Evolutionary conservation across 2,888 invertebrate genomes (phyloP).

Genomic region (Malthinus seriepunctatus): DNA sequence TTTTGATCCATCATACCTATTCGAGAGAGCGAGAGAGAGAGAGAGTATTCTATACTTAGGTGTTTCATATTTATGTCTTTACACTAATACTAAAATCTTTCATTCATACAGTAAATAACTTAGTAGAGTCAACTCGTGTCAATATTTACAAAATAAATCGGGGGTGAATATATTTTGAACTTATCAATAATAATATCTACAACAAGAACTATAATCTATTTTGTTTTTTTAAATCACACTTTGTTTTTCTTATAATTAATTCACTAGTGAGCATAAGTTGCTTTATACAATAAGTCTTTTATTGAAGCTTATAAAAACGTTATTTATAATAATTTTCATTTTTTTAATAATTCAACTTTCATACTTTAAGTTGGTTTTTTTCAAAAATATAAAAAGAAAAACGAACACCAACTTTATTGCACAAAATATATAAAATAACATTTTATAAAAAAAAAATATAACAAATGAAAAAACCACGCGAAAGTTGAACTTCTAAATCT

Average conservation of each 20-base stretch:
- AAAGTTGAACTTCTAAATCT: slow-evolving; percentile 15
- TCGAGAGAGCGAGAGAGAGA: slow-evolving; percentile 4
- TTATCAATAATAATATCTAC: slow-evolving; percentile 46
- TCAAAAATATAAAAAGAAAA: neutral
- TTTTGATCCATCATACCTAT: slow-evolving; percentile 23
- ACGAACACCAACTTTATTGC: slow-evolving; percentile 26
- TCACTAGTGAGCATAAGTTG: slow-evolving; percentile 32
- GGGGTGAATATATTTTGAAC: slow-evolving; percentile 40
- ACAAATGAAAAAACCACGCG: slow-evolving; percentile 16
- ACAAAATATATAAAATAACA: slow-evolving; percentile 25
- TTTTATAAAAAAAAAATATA: slow-evolving; percentile 21
- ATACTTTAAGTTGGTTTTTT: slow-evolving; percentile 11
- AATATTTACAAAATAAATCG: slow-evolving; percentile 49
- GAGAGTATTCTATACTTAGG: slow-evolving; percentile 35
- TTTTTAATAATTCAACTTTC: slow-evolving; percentile 17
- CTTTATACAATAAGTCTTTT: slow-evolving; percentile 23
- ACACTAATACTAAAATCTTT: slow-evolving; percentile 42
- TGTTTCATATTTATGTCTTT: slow-evolving; percentile 40
- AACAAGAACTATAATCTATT: slow-evolving; percentile 38
- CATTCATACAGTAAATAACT: slow-evolving; percentile 46
- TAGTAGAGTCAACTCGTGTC: slow-evolving; percentile 43
- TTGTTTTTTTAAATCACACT: slow-evolving; percentile 51
- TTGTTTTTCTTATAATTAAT: slow-evolving; percentile 43
- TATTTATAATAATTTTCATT: slow-evolving; percentile 4
- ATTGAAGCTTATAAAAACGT: slow-evolving; percentile 12